Evolutionary conservation across 2,888 invertebrate species (phyloP), one percentile per base, ranked within the genome.

Genomic region (Leptopterna dolabrata): DNA sequence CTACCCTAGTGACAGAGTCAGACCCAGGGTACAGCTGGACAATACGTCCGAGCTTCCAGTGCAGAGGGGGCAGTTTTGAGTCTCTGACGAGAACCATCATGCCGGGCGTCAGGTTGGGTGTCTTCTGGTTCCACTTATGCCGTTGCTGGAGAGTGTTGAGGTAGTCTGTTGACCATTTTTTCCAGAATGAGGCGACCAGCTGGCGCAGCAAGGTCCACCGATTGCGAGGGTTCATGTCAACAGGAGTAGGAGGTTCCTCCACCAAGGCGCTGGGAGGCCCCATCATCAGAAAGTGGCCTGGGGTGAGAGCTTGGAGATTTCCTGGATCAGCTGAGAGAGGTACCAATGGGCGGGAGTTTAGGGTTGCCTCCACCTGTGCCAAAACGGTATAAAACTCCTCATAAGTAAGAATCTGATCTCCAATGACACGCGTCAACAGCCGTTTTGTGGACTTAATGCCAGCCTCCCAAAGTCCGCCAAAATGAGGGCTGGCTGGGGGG

Each of bases 221-320:
- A n/a, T n/a, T n/a, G n/a, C n/a, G n/a, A n/a, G n/a, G n/a, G n/a
- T n/a, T n/a, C n/a, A n/a, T n/a, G n/a, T n/a, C n/a, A n/a, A n/a
- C n/a, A n/a, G 47, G n/a, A 47, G 14, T 14, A 13, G 47, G 11
- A 47, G 47, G 47, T 9, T 47, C 47, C 47, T 47, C n/a, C n/a
- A n/a, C 14, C 14, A 47, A 14, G 9, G 47, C 47, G 47, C 47
- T 47, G 47, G 47, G 47, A 47, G 87, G 76, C 29, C 71, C 87
- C 24, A 47, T 36, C 11, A 83, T 43, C 7, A 87, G 76, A 83
- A 87, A 87, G 29, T 87, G 87, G 2, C 87, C 83, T 6, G 87
- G 87, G 9, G 87, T 84, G 9, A 87, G 45, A 14, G 84, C 83
- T 9, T 19, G 24, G 7, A 87, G 24, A 47, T 87, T 84, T 2